Evolutionary conservation across 2,888 invertebrate genomes (phyloP).

Genomic region (Cordilura impudica): DNA sequence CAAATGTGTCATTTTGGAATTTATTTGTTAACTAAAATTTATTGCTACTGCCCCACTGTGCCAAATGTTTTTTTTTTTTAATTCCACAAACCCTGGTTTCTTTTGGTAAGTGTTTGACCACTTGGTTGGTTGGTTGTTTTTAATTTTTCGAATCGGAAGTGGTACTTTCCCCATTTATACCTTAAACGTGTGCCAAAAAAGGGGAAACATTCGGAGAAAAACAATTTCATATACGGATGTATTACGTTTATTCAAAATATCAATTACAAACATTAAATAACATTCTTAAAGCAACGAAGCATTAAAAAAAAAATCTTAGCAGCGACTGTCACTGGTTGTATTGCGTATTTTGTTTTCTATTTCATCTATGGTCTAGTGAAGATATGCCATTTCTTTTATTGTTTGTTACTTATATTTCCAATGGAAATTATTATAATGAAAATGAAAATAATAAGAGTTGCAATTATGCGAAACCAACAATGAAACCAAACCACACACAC

Average conservation of each 20-base stretch:
- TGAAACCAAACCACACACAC: not conserved
- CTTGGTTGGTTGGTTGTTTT: constrained; percentile 1
- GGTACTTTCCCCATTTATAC: constrained; percentile 27
- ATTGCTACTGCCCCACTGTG: constrained; percentile 24
- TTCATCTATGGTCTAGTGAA: constrained; percentile 21
- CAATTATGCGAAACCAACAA: constrained; percentile 18
- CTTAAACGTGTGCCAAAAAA: constrained; percentile 12
- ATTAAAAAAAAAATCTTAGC: constrained; percentile 11
- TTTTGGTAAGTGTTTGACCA: constrained; percentile 3
- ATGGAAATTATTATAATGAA: constrained; percentile 37
- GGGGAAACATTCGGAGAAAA: not conserved
- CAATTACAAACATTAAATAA: constrained; percentile 32
- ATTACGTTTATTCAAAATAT: constrained; percentile 1
- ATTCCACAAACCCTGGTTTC: not conserved
- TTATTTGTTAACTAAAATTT: not conserved
- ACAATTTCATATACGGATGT: not conserved
- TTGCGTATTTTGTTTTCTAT: not conserved
- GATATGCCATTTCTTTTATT: not conserved
- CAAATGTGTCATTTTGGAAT: too few relatives aligned
- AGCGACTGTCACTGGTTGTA: not conserved
- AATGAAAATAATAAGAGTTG: constrained; percentile 36
- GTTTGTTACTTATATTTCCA: not conserved
- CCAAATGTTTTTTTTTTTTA: constrained; percentile 5
- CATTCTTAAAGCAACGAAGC: constrained; percentile 24
- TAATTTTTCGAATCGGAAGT: constrained; percentile 34